Conservation (phyloP, 2,797 vertebrate species). For the Macropodus opercularis region DNA sequence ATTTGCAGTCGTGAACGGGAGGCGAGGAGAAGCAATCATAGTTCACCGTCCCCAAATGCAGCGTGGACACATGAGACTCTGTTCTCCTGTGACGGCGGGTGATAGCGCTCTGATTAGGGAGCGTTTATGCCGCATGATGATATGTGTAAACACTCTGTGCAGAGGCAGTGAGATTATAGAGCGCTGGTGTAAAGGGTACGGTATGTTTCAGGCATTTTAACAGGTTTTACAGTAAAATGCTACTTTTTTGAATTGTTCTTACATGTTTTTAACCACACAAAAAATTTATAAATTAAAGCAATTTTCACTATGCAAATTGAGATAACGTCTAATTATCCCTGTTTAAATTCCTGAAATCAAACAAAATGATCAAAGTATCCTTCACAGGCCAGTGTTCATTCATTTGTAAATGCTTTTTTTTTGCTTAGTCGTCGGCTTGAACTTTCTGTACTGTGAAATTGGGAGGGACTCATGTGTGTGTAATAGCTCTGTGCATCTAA, state of each 20-base stretch:
- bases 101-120: slow-evolving; percentile 30
- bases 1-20: slow-evolving; percentile 44
- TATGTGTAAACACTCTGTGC: slow-evolving; percentile 36
- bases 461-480: background rate
- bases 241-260: too few species aligned
- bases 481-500: slow-evolving; percentile 4
- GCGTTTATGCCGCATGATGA: slow-evolving; percentile 37
- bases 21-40: slow-evolving; percentile 63
- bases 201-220: too few species aligned
- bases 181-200: too few species aligned
- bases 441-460: slow-evolving; percentile 1
- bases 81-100: slow-evolving; percentile 32
- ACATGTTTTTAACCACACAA: background rate
- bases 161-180: slow-evolving; percentile 4
- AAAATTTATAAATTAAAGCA: background rate
- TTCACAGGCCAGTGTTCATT: background rate
- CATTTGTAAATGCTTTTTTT: background rate
- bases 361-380: background rate
- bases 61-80: slow-evolving; percentile 29
- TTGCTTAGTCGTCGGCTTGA: background rate
- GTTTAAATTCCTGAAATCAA: accelerated
- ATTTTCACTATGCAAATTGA: background rate
- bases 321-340: background rate
- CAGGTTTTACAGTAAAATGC: too few species aligned
- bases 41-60: slow-evolving; percentile 50